A percentile compares a stretch with the other conserved stretches of the same genome.
phyloP scores from a whole-genome alignment of 2,113 vertebrate genomes.

The Neogobius melanostomus region DNA sequence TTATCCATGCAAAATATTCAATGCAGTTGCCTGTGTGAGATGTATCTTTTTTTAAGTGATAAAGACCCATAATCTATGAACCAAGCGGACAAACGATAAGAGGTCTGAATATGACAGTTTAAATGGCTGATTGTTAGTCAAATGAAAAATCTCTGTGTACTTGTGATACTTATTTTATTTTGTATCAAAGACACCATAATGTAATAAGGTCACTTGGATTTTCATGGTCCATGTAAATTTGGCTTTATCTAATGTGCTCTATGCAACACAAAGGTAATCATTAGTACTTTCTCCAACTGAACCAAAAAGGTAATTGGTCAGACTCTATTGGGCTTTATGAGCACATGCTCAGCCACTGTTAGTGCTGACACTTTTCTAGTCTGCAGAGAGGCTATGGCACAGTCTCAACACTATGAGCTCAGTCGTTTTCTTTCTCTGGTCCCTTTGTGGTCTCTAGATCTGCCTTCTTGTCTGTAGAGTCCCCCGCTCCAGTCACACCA shows the following conservation, averaged over 20 bases:
- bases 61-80: not conserved
- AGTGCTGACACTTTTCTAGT: conserved; percentile 24
- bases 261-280: conserved; percentile 59
- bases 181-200: conserved; percentile 48
- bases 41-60: not conserved
- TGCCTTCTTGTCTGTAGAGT: conserved; percentile 79
- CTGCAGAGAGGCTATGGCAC: not conserved
- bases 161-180: conserved; percentile 14
- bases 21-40: not conserved
- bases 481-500: conserved; percentile 48
- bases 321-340: conserved; percentile 38
- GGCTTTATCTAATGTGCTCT: conserved; percentile 80
- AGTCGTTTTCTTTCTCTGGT: conserved; percentile 81
- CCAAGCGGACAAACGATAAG: not conserved
- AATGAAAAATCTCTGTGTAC: not conserved
- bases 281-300: conserved; percentile 45
- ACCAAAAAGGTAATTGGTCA: conserved; percentile 51
- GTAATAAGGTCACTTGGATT: conserved; percentile 87
- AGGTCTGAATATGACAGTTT: conserved; percentile 2
- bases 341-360: conserved; percentile 44
- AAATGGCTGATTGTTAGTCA: conserved; percentile 7
- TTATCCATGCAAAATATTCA: not conserved
- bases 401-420: conserved; percentile 28
- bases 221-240: conserved; percentile 82
- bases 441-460: conserved; percentile 82